Conservation (phyloP, 2,888 invertebrate species). For the Agonopterix subpropinquella region DNA sequence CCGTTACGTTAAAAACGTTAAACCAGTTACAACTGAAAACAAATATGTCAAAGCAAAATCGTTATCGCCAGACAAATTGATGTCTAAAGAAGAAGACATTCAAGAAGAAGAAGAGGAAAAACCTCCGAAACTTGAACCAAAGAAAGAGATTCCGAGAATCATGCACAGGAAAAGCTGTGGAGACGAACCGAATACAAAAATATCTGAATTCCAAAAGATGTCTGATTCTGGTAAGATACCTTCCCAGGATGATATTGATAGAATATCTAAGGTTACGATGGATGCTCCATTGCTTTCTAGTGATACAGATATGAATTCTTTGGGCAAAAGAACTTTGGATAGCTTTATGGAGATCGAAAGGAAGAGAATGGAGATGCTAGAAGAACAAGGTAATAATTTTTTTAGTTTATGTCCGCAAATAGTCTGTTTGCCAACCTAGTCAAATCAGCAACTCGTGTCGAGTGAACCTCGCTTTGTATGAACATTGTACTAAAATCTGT, state of each 20-base stretch:
- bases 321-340: constrained; percentile 87
- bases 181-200: constrained; percentile 53
- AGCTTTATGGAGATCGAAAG: constrained; percentile 93
- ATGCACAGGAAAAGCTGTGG: constrained; percentile 66
- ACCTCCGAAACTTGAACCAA: constrained; percentile 8
- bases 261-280: constrained; percentile 91
- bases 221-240: constrained; percentile 72
- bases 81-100: constrained; percentile 34
- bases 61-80: constrained; percentile 49
- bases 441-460: no score
- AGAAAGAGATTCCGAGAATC: constrained; percentile 22
- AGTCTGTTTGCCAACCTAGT: no score
- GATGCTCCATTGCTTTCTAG: constrained; percentile 86
- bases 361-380: constrained; percentile 89
- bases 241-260: constrained; percentile 90
- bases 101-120: constrained; percentile 37
- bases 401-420: not conserved
- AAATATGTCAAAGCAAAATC: constrained; percentile 66
- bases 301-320: constrained; percentile 78
- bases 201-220: constrained; percentile 44
- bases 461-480: no score
- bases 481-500: no score
- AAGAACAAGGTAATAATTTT: constrained; percentile 86
- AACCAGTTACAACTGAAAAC: constrained; percentile 46
- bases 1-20: constrained; percentile 59